phyloP scores from a whole-genome alignment of 2,888 invertebrate species.

The Mylabris sibirica region DNA sequence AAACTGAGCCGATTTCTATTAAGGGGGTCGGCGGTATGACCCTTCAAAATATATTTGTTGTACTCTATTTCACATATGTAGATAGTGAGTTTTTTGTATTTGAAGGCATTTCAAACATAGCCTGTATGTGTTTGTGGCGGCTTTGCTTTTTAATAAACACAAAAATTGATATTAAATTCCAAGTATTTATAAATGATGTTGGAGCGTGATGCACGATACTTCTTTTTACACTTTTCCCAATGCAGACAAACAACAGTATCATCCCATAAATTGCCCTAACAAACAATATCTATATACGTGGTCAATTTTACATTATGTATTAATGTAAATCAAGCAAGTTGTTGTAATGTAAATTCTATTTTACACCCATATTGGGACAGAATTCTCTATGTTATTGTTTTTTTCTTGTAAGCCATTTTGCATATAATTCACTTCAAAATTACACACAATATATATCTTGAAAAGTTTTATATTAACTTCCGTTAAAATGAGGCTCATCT shows the following conservation, averaged over 20 bases:
- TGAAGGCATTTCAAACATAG: no score
- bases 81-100: no score
- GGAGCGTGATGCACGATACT: not conserved
- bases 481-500: conserved; percentile 34
- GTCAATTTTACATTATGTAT: conserved; percentile 31
- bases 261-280: conserved; percentile 21
- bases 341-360: conserved; percentile 29
- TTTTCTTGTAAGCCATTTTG: not conserved
- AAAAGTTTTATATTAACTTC: conserved; percentile 37
- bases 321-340: conserved; percentile 25
- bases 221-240: not conserved
- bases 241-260: not conserved
- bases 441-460: conserved; percentile 35
- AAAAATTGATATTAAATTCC: not conserved
- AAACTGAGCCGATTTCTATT: no score
- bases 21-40: no score
- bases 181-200: not conserved
- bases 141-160: not conserved
- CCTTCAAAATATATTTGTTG: no score
- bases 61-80: no score
- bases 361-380: conserved; percentile 22
- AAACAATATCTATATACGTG: conserved; percentile 18
- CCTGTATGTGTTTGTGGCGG: not conserved
- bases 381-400: not conserved
- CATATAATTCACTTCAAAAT: conserved; percentile 36